These are phyloP conservation scores for Meliscaeva auricollis DNA, from an alignment of 2,888 invertebrate genomes.

Conservation along the genomic window DNA sequence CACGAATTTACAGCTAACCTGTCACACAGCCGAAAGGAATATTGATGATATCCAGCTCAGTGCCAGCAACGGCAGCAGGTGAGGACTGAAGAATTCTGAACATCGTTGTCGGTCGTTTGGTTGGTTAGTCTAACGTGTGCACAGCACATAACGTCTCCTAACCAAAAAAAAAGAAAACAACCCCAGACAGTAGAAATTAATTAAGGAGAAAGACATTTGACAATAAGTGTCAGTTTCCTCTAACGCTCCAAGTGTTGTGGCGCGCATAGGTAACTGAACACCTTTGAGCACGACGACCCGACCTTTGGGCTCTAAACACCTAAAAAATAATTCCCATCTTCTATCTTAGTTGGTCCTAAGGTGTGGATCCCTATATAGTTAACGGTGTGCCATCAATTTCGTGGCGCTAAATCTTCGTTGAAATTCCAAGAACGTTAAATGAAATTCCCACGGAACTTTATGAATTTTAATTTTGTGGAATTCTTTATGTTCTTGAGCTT, in stretches of 20 bases:
- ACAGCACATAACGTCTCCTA: slow-evolving; percentile 1
- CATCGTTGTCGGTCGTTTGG: background rate
- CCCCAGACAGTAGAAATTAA: slow-evolving; percentile 65
- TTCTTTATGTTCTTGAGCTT: background rate
- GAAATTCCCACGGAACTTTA: slow-evolving; percentile 55
- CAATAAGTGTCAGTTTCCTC: slow-evolving; percentile 32
- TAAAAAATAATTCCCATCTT: background rate
- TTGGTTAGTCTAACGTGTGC: background rate
- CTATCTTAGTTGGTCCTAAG: background rate
- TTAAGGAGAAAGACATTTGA: slow-evolving; percentile 53
- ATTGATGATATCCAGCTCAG: slow-evolving; percentile 57
- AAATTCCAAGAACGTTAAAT: slow-evolving; percentile 50
- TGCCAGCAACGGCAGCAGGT: too few relatives aligned
- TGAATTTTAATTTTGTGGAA: slow-evolving; percentile 66
- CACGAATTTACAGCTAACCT: slow-evolving; percentile 61
- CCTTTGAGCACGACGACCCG: slow-evolving; percentile 25
- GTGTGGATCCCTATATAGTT: background rate
- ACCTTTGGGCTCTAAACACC: slow-evolving; percentile 16
- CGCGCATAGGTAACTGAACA: slow-evolving; percentile 21
- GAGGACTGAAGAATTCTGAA: slow-evolving; percentile 13
- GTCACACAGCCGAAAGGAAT: slow-evolving; percentile 52
- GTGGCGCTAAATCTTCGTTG: slow-evolving; percentile 50
- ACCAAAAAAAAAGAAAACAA: background rate
- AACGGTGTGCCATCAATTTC: slow-evolving; percentile 44
- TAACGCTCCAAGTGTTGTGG: background rate